Base-by-base conservation (phyloP, 2,113 vertebrate species). In the Anser cygnoides region DNA sequence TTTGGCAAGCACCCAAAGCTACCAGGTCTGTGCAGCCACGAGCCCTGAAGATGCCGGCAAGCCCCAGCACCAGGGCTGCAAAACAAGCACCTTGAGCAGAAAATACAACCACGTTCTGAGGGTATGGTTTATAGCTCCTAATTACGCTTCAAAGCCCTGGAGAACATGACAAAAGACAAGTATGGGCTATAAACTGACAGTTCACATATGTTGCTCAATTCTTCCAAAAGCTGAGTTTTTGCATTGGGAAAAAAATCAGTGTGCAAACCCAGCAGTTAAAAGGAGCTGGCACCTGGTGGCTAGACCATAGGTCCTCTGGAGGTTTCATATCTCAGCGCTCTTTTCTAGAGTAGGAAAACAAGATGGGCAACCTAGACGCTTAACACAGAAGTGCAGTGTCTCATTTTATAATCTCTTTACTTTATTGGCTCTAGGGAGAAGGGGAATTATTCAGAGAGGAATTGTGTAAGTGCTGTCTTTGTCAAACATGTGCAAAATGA, bases 401-500 rank as follows among this genome's bases (percentile, higher is more conserved):
- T 96, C 74, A n/a, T 84, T 96, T 94, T 93, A 81, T 87, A 89
- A 93, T 92, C 92, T 85, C 88, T 89, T 74, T 57, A 63, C 57
- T 94, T 94, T 79, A 91, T 81, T 96, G 44, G 96, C 90, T 92
- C 87, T 59, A 83, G 93, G 91, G 85, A 95, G 88, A 90, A 81
- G 52, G 81, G 57, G 88, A 93, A 93, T 96, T 90, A 83, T 91
- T 95, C 65, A 73, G 77, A 68, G 74, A 95, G 90, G 88, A 93
- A 94, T 86, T 96, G 94, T 95, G 95, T 93, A 96, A 97, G 93
- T 61, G 77, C 82, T 46, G 80, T 44, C 90, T 90, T 95, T 97
- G 93, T 96, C 96, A 97, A 97, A 95, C 96, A 96, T 86, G 96
- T 95, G 92, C 93, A 94, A 93, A 95, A 95, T 26, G 82, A 84